Evolutionary conservation across 2,797 vertebrate species (phyloP), one percentile per base, ranked within the genome.

Genomic region (Echiichthys vipera): DNA sequence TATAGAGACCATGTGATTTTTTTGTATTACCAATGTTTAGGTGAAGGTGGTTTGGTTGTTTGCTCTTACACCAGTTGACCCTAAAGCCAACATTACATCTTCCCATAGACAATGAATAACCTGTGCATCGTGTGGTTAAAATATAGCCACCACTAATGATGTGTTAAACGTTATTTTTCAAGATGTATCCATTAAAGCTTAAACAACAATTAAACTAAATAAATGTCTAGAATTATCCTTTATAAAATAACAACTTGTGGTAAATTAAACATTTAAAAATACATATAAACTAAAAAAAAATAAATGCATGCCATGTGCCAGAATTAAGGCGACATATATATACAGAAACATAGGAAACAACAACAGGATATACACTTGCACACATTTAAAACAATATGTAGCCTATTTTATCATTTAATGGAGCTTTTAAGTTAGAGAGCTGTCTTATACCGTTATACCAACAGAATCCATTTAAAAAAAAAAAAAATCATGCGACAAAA

Each of bases 381-480:
- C 40, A 5, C 1, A 29, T 53, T 39, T 17, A 47, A 66, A 61
- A 47, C 14, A 34, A 47, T 4, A 10, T 13, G 0, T 34, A 42
- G 25, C 13, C 11, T n/a, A n/a, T n/a, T n/a, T 36, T 36, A 15
- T 59, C 0, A 9, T 51, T 39, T 40, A 29, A 45, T 25, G 2
- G 11, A 30, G 5, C 1, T 34, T 20, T 56, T 12, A 1, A 7
- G 53, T 17, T 3, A 15, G 22, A n/a, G 30, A 43, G 7, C 5
- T 15, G 9, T 12, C 11, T 37, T 22, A 2, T 17, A 29, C 43
- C n/a, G n/a, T n/a, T n/a, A n/a, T n/a, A n/a, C n/a, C n/a, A n/a
- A n/a, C n/a, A n/a, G n/a, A n/a, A 47, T 76, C 47, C n/a, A 72
- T 49, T 53, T 15, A 29, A 50, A 12, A 39, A 4, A 11, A 40